These are phyloP conservation scores for Diplosoma virens DNA, from an alignment of 23 tunicate species.

Conservation along the genomic window DNA sequence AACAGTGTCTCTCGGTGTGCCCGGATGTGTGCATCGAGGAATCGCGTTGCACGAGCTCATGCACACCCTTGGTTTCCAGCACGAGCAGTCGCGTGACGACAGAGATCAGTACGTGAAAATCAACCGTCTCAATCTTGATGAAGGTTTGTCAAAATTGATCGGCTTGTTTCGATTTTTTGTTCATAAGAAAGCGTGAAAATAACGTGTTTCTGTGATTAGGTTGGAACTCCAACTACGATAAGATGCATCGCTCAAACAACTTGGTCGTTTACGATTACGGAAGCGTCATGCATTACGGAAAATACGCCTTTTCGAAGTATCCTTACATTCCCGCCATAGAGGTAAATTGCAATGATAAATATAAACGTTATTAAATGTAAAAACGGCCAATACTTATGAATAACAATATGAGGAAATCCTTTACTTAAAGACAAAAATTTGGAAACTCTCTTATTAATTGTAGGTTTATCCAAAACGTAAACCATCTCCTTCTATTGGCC, in stretches of 20 bases:
- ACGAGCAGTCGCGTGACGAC: slow-evolving; percentile 98
- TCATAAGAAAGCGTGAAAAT: too few relatives aligned
- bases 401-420: too few relatives aligned
- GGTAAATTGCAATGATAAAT: too few relatives aligned
- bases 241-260: slow-evolving; percentile 57
- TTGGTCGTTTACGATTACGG: slow-evolving; percentile 95
- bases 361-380: too few relatives aligned
- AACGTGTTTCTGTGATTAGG: too few relatives aligned
- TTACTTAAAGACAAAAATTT: too few relatives aligned
- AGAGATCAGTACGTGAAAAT: slow-evolving; percentile 91
- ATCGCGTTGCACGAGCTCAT: slow-evolving; percentile 91
- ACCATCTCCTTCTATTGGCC: slow-evolving; percentile 88
- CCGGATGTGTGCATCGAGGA: slow-evolving; percentile 86
- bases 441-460: slow-evolving; percentile 2
- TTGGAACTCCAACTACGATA: too few relatives aligned
- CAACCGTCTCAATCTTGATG: slow-evolving; percentile 62
- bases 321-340: slow-evolving; percentile 86
- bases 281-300: slow-evolving; percentile 97
- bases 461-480: slow-evolving; percentile 57
- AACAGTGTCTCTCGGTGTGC: slow-evolving; percentile 81
- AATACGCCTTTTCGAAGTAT: slow-evolving; percentile 70
- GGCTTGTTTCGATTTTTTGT: too few relatives aligned
- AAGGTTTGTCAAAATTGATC: too few relatives aligned
- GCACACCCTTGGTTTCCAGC: slow-evolving; percentile 98
- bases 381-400: too few relatives aligned